These are phyloP conservation scores for Cephus pulcher DNA, from an alignment of 2,888 invertebrate genomes.

Conservation along the genomic window DNA sequence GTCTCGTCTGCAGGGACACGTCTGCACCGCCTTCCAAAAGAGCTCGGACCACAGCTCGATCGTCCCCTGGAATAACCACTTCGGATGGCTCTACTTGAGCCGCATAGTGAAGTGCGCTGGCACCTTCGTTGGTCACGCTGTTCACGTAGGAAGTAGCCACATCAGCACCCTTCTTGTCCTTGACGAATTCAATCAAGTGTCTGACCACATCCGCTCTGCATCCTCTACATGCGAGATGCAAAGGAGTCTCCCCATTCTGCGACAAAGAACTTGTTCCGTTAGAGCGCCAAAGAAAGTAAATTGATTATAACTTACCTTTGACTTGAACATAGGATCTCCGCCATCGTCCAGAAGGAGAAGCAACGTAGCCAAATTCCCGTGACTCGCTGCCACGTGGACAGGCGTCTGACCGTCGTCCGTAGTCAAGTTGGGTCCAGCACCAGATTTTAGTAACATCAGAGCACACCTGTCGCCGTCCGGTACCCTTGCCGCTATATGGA, in stretches of 20 bases:
- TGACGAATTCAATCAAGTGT: conserved; percentile 87
- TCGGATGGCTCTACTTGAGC: conserved; percentile 89
- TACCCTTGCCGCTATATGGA: conserved; percentile 96
- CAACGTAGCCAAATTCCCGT: conserved; percentile 90
- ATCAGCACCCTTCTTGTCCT: conserved; percentile 79
- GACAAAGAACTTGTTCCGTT: conserved; percentile 15
- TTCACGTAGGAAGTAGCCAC: conserved; percentile 89
- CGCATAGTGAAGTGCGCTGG: conserved; percentile 94
- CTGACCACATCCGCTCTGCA: conserved; percentile 88
- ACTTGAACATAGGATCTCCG: conserved; percentile 91
- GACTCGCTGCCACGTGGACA: conserved; percentile 94
- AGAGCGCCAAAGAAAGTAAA: neutral
- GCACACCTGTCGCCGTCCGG: conserved; percentile 94
- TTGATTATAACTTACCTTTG: conserved; percentile 75
- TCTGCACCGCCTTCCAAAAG: conserved; percentile 94
- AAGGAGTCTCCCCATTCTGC: conserved; percentile 93
- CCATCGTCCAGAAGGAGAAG: conserved; percentile 91
- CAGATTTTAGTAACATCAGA: conserved; percentile 96
- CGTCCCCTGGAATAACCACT: conserved; percentile 77
- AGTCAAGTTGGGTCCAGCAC: conserved; percentile 94
- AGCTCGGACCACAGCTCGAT: conserved; percentile 89
- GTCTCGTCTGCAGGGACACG: conserved; percentile 84
- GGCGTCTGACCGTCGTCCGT: conserved; percentile 98
- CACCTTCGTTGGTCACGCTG: conserved; percentile 90
- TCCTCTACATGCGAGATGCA: conserved; percentile 92